phyloP scores from a whole-genome alignment of 2,888 invertebrate species.

The Protodeltote pygarga region DNA sequence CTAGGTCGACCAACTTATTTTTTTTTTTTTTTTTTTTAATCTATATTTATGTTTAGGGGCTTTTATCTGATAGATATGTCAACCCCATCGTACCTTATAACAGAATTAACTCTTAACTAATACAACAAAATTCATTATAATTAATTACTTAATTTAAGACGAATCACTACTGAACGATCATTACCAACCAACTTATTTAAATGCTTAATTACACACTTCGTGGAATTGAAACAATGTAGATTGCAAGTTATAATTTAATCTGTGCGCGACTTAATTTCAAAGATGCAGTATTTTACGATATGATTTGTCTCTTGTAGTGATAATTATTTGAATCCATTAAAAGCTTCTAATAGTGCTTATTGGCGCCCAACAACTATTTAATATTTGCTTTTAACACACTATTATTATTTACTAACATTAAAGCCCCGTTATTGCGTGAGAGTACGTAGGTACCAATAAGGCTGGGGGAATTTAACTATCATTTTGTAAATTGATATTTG shows the following conservation, averaged over 20 bases:
- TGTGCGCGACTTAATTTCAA: neutral
- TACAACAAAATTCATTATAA: too few relatives aligned
- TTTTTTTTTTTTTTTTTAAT: too few relatives aligned
- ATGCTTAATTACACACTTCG: neutral
- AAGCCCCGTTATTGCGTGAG: too few relatives aligned
- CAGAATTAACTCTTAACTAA: too few relatives aligned
- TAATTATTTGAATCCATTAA: conserved; percentile 17
- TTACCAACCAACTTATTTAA: conserved; percentile 1
- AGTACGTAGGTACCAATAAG: too few relatives aligned
- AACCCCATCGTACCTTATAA: too few relatives aligned
- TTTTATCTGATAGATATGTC: too few relatives aligned
- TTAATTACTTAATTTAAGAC: too few relatives aligned
- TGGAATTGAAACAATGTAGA: conserved; percentile 2
- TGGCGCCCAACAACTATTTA: conserved; percentile 22
- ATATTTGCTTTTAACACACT: conserved; percentile 20
- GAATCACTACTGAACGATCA: too few relatives aligned
- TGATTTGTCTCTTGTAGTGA: conserved; percentile 3
- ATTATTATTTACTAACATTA: conserved; percentile 7
- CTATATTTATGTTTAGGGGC: too few relatives aligned
- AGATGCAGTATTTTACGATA: neutral
- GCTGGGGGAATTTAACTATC: too few relatives aligned
- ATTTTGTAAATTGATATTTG: too few relatives aligned
- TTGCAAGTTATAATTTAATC: neutral
- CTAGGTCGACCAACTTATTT: neutral
- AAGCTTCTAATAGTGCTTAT: conserved; percentile 25